Evolutionary conservation across 1,140 invertebrate genomes (phyloP).

Genomic region (Ruditapes philippinarum): DNA sequence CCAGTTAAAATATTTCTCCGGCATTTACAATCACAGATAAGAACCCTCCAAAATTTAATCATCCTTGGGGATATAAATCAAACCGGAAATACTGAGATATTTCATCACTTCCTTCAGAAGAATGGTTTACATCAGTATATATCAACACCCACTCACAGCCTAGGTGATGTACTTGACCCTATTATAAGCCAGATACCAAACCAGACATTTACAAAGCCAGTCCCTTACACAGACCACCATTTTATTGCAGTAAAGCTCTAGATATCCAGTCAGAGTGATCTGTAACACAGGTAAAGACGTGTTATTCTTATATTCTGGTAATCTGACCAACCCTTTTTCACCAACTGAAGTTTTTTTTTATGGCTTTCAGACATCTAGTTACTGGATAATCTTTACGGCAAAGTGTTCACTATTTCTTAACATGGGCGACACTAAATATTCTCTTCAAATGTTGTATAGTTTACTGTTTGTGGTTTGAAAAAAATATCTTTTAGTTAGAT

Average conservation of each 20-base stretch:
- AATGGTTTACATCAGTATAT: conserved; percentile 47
- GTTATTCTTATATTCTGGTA: too few relatives aligned
- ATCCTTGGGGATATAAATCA: conserved; percentile 51
- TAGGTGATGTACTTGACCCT: conserved; percentile 46
- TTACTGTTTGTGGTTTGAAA: too few relatives aligned
- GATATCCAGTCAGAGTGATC: conserved; percentile 9
- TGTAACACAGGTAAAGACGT: not conserved
- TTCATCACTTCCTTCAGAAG: conserved; percentile 48
- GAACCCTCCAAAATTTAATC: conserved; percentile 40
- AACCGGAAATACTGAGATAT: conserved; percentile 47
- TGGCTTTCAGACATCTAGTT: too few relatives aligned
- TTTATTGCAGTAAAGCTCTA: conserved; percentile 34
- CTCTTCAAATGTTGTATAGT: too few relatives aligned
- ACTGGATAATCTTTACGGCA: too few relatives aligned
- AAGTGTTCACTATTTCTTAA: too few relatives aligned
- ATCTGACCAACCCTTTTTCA: too few relatives aligned
- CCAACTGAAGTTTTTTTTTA: too few relatives aligned
- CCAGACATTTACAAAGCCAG: conserved; percentile 48
- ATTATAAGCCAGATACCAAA: conserved; percentile 43
- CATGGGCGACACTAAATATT: too few relatives aligned
- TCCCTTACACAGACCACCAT: conserved; percentile 57
- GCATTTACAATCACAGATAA: conserved; percentile 42
- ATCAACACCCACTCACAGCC: conserved; percentile 42
- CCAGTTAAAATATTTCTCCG: conserved; percentile 44
- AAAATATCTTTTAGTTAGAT: too few relatives aligned